phyloP scores from a whole-genome alignment of 2,113 vertebrate genomes.

The cattle (Bos taurus) region DNA sequence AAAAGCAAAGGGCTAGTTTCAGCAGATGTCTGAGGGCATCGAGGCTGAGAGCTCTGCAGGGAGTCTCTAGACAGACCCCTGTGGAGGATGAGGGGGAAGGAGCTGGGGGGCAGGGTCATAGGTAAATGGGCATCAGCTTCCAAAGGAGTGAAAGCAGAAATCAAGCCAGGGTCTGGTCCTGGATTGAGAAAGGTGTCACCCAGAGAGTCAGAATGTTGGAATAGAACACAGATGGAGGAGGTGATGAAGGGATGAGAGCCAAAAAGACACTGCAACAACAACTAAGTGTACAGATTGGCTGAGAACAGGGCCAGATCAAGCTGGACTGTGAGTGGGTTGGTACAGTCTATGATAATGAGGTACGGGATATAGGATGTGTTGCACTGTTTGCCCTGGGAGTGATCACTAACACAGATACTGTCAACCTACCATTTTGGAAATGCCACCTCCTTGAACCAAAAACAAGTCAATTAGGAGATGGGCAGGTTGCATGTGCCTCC shows the following conservation, averaged over 20 bases:
- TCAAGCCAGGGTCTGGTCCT: not conserved
- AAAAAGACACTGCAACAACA: not conserved
- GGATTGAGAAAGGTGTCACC: not conserved
- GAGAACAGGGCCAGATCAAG: not conserved
- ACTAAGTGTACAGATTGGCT: not conserved
- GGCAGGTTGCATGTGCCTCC: not conserved
- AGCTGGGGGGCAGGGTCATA: not conserved
- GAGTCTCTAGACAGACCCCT: not conserved
- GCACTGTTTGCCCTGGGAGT: not conserved
- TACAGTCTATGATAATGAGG: not conserved
- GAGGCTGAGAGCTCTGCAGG: not conserved
- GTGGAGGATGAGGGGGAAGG: not conserved
- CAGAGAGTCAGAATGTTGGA: not conserved
- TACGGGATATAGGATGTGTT: not conserved
- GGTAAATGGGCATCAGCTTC: not conserved
- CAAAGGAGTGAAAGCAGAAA: constrained; percentile 27
- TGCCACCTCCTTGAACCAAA: not conserved
- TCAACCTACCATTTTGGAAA: not conserved
- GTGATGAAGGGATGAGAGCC: not conserved
- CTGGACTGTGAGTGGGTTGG: not conserved
- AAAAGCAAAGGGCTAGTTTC: constrained; percentile 47
- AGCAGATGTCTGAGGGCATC: constrained; percentile 24
- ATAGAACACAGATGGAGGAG: not conserved
- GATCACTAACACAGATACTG: not conserved
- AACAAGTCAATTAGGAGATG: not conserved